These are phyloP conservation scores for Chymomyza amoena DNA, from an alignment of 2,888 invertebrate species.

Conservation along the genomic window DNA sequence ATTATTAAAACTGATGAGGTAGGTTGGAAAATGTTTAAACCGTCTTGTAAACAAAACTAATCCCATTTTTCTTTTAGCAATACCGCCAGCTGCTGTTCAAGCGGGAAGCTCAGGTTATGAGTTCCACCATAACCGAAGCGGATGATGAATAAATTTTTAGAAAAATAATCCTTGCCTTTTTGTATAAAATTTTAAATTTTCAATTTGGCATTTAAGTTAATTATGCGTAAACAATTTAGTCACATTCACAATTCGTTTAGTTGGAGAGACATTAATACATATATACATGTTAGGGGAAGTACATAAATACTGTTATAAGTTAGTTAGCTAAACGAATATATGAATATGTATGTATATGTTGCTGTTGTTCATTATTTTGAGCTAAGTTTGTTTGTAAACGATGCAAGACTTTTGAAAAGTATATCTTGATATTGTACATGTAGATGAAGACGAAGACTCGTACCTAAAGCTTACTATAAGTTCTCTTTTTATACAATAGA, in stretches of 20 bases:
- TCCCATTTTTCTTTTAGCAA: slow-evolving; percentile 65
- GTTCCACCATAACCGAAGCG: slow-evolving; percentile 85
- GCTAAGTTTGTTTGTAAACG: background rate
- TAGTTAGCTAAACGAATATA: background rate
- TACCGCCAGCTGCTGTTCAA: slow-evolving; percentile 75
- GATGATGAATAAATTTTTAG: slow-evolving; percentile 80
- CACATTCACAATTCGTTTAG: background rate
- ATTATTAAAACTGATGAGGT: slow-evolving; percentile 88
- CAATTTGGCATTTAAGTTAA: slow-evolving; percentile 45
- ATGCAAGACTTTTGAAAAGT: background rate
- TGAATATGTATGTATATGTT: background rate
- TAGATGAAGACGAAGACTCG: slow-evolving; percentile 13
- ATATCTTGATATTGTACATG: background rate
- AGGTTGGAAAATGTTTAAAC: slow-evolving; percentile 18
- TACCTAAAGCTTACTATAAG: slow-evolving; percentile 47
- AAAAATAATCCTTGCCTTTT: slow-evolving; percentile 6
- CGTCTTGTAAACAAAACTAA: background rate
- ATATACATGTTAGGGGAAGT: background rate
- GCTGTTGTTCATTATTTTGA: background rate
- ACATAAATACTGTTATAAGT: background rate
- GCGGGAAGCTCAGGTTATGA: slow-evolving; percentile 81
- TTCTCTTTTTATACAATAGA: slow-evolving; percentile 16
- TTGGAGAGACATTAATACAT: background rate
- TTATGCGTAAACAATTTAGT: slow-evolving; percentile 11
- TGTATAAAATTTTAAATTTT: slow-evolving; percentile 17